Evolutionary conservation across 2,888 invertebrate genomes (phyloP), one percentile per base, ranked within the genome.

Genomic region (Platynereis dumerilii): DNA sequence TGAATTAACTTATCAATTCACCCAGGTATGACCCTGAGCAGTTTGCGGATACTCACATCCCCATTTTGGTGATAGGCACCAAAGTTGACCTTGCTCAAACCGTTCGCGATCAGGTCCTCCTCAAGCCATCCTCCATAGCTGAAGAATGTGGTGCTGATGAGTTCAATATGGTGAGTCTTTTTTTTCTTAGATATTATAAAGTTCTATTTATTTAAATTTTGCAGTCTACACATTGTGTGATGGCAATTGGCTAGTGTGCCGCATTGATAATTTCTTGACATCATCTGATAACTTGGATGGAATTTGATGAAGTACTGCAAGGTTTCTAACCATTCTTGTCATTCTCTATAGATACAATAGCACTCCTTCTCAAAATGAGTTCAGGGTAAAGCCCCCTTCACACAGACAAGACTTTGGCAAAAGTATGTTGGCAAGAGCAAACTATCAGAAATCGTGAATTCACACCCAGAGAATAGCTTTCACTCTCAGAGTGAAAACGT

Each of bases 131-230:
- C 59, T 89, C 87, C 29, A 87, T 92, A 80, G 94, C 96, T 1
- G 92, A 92, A 77, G 93, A 95, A 83, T 94, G 94, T 83, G 92
- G 93, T 0, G 93, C 94, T 0, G 96, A 96, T 84, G 96, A 96
- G 87, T 92, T 97, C 79, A 90, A 91, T 85, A 87, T 97, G 69
- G 95, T 82, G 68, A 61, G 69, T 56, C 44, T 29, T 27, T 42
- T 42, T 34, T n/a, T n/a, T 29, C 5, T 34, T 57, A 22, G n/a
- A 55, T 55, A 26, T 10, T 10, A 27, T 10, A 20, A 20, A 10
- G 12, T 10, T 56, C 26, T 56, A 24, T 17, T 12, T 53, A 26
- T 52, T 52, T 24, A 7, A 22, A 10, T 52, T 3, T 3, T 20
- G 24, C 7, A 17, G 52, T 20, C n/a, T 10, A 10, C 24, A 7